These are phyloP conservation scores for Maconellicoccus hirsutus DNA, from an alignment of 1,140 invertebrate species.

Conservation along the genomic window DNA sequence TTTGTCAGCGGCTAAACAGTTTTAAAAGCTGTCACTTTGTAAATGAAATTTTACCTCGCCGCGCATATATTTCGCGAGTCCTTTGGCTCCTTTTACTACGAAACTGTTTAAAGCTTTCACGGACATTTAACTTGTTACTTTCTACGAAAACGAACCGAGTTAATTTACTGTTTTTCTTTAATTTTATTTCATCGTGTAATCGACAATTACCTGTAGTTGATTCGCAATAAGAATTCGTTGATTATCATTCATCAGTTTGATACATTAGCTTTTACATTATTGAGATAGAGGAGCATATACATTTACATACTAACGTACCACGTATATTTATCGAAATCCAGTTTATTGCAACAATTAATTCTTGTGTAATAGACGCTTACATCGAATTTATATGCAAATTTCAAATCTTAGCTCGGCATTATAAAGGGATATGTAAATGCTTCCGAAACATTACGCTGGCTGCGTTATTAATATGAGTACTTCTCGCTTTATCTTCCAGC, in stretches of 20 bases:
- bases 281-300: too few relatives aligned
- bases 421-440: slow-evolving; percentile 9
- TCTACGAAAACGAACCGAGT: too few relatives aligned
- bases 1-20: slow-evolving; percentile 7
- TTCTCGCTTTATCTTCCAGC: background rate
- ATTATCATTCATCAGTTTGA: too few relatives aligned
- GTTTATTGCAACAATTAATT: background rate
- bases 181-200: too few relatives aligned
- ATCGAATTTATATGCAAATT: slow-evolving; percentile 9
- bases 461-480: background rate
- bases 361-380: background rate
- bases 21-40: slow-evolving; percentile 4
- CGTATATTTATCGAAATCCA: background rate
- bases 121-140: background rate
- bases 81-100: background rate
- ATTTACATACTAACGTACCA: too few relatives aligned
- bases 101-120: background rate
- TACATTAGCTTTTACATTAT: too few relatives aligned
- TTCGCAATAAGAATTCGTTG: too few relatives aligned
- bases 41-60: background rate
- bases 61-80: slow-evolving; percentile 1
- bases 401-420: background rate
- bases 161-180: too few relatives aligned
- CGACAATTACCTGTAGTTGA: too few relatives aligned
- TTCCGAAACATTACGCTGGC: background rate